Base-by-base conservation (phyloP, 1,140 invertebrate species). In the Augochlora pura region DNA sequence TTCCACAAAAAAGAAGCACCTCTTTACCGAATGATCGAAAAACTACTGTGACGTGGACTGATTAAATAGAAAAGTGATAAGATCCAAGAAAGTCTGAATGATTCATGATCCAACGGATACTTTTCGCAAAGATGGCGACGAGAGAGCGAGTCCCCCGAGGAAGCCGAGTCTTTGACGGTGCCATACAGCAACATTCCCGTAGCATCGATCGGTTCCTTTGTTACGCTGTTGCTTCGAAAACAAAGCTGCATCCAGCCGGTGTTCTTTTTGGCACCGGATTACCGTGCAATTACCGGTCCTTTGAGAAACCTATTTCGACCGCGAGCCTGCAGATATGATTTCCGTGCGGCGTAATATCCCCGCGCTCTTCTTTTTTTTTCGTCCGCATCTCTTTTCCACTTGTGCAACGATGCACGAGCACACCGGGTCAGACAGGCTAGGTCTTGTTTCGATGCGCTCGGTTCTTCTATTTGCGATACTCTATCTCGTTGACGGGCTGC, bases 401-500 rank as follows among this genome's bases (percentile, higher is more conserved):
- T 5, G 67, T 46, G 14, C 49, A 2, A 57, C 57, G 67, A 57
- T 69, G 67, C 27, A 6, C 32, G 32, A 46, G 16, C 21, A 5
- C 16, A 18, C 16, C 38, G 32, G 77, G 46, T 64, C 59, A 54
- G 68, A 49, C 54, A 39, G 16, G 23, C 21, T 60, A 38, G 70
- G 52, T 74, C 52, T 73, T 52, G 63, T 46, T 49, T 21, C 77
- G 63, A 60, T 39, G 52, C 16, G 54, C 62, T 4, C 60, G n/a
- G 46, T 77, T 69, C 52, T 42, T 32, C 54, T 64, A 80, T 85
- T 86, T 65, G 63, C 62, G 69, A 77, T 70, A 81, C 49, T 59
- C 25, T 83, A 66, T 79, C 70, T 75, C 70, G 59, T 75, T 70
- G 80, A 69, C 52, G 66, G 52, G 16, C 60, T 79, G 83, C 80